Evolutionary conservation across 1,140 invertebrate species (phyloP).

Genomic region (Epicauta chinensis): DNA sequence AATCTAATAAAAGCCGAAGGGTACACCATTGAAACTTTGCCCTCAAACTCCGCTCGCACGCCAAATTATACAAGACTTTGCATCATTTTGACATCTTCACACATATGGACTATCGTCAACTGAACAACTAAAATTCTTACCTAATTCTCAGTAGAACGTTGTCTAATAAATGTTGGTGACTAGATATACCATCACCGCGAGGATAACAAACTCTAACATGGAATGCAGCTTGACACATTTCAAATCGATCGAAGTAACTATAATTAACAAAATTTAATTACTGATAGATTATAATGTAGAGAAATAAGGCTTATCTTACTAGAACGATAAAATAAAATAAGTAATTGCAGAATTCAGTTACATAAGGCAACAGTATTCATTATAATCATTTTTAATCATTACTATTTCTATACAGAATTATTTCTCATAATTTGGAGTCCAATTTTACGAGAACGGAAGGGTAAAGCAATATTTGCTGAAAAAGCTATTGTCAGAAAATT

Average conservation of each 20-base stretch:
- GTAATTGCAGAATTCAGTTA: neutral
- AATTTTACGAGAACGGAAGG: neutral
- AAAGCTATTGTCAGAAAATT: neutral
- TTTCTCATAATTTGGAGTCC: too few relatives aligned
- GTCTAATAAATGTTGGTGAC: slow-evolving; percentile 53
- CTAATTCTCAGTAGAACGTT: slow-evolving; percentile 50
- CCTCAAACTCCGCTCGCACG: too few relatives aligned
- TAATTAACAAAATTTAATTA: too few relatives aligned
- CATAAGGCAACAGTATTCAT: neutral
- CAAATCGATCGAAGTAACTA: slow-evolving; percentile 59
- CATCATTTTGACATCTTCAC: neutral
- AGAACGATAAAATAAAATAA: slow-evolving; percentile 14
- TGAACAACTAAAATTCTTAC: slow-evolving; percentile 32
- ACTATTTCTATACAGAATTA: too few relatives aligned
- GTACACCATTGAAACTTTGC: too few relatives aligned
- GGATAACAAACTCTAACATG: slow-evolving; percentile 54
- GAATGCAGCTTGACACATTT: slow-evolving; percentile 52
- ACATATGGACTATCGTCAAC: neutral
- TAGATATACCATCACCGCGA: slow-evolving; percentile 56
- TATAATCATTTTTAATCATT: too few relatives aligned
- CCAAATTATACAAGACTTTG: too few relatives aligned
- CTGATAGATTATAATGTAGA: too few relatives aligned
- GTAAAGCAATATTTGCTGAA: neutral
- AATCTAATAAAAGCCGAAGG: too few relatives aligned
- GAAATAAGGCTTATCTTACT: too few relatives aligned